These are phyloP conservation scores for Nemotelus nigrinus DNA, from an alignment of 2,888 invertebrate genomes.

Conservation along the genomic window DNA sequence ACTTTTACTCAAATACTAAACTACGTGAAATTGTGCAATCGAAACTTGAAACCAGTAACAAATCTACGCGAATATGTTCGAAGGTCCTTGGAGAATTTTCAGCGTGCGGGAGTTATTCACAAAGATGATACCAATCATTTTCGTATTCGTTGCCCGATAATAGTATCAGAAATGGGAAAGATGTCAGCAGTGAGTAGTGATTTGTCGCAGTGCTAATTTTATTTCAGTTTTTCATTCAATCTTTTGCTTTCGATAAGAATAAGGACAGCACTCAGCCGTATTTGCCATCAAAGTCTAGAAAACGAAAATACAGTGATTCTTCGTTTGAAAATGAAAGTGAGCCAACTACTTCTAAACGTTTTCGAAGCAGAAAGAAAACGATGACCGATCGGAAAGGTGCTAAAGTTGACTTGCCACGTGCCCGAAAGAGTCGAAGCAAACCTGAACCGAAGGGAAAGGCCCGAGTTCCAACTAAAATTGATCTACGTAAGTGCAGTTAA, in stretches of 20 bases:
- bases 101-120: not conserved
- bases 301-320: not conserved
- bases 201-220: not conserved
- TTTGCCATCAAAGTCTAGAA: not conserved
- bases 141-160: conserved; percentile 7
- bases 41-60: conserved; percentile 7
- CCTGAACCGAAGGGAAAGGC: not conserved
- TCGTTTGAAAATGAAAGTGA: not conserved
- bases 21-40: not conserved
- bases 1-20: not conserved
- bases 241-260: not conserved
- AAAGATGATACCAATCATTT: conserved; percentile 3
- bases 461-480: not conserved
- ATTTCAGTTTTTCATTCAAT: not conserved
- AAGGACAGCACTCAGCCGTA: not conserved
- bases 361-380: not conserved
- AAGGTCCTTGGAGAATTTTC: not conserved
- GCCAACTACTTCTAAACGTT: not conserved
- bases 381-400: conserved; percentile 4
- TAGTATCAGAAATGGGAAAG: not conserved
- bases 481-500: not conserved
- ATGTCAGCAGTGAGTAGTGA: not conserved
- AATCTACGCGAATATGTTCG: not conserved
- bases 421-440: not conserved
- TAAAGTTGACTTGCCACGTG: conserved; percentile 5